Base-by-base conservation (phyloP, 1,140 invertebrate species). In the Drosophila bipectinata region DNA sequence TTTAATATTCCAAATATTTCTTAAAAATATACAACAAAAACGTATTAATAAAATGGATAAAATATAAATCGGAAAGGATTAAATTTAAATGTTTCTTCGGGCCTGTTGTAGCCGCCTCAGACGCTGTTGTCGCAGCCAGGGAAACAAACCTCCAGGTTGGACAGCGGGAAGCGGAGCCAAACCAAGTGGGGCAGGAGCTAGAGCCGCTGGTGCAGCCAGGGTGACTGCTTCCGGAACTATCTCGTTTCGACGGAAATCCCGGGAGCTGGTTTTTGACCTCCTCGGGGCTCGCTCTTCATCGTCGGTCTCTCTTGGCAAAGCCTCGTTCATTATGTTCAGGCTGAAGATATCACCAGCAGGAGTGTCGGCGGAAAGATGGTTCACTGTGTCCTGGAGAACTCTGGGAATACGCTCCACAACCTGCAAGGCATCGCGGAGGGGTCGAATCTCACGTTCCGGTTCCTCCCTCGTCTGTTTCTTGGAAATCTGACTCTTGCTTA, bases 301-400 rank as follows among this genome's bases (percentile, higher is more conserved):
- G 9, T 59, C 57, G 15, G 49, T 57, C 2, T 61, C 44, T 6
- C 69, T 66, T 8, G 77, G 71, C 44, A 60, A 7, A 1, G 44
- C 77, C 51, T 88, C 76, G 18, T 72, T 83, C 56, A 76, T 79
- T 8, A 88, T 89, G 39, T 88, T 88, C 3, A 88, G 32, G 18
- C 84, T 88, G 14, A 83, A 88, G 4, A 87, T 64, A 68, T 88
- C 83, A 0, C 67, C 64, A 4, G 32, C 73, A 21, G 48, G 52
- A 1, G 77, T 52, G 32, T 89, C 83, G 26, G 69, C 45, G 5
- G 84, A 57, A 21, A 87, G 49, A 14, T 83, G 80, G 14, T 32
- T 88, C 0, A 88, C 84, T 1, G 83, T 89, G 9, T 88, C 84
- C 37, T 88, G 84, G 1, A 88, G 72, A 9, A 88, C 84, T 10